These are phyloP conservation scores for Alouatta palliata DNA, from an alignment of 2,113 vertebrate species.

Conservation along the genomic window DNA sequence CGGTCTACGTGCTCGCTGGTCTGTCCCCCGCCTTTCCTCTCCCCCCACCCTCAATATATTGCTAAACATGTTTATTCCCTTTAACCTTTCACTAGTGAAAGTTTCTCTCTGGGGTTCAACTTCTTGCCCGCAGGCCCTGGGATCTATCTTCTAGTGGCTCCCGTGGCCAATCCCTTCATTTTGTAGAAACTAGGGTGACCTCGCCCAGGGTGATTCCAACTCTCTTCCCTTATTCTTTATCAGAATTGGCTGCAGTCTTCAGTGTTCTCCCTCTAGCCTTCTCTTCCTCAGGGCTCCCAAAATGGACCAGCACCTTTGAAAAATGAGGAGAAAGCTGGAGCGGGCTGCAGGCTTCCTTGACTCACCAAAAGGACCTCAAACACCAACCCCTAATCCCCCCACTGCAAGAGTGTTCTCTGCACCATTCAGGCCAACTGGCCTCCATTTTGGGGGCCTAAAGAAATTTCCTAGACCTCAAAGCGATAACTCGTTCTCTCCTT, in stretches of 20 bases:
- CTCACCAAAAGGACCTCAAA: not conserved
- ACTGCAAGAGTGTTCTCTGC: not conserved
- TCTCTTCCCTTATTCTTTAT: not conserved
- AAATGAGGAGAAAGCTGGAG: not conserved
- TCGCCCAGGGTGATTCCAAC: not conserved
- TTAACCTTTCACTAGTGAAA: slow-evolving; percentile 62
- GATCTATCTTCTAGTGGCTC: not conserved
- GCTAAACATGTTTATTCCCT: slow-evolving; percentile 44
- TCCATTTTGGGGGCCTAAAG: not conserved
- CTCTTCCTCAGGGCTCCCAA: not conserved
- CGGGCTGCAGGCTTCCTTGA: not conserved
- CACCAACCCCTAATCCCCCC: not conserved
- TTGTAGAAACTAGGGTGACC: not conserved
- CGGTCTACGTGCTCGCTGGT: not conserved
- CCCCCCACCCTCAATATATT: slow-evolving; percentile 20
- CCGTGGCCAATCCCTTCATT: not conserved
- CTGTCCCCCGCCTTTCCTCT: slow-evolving; percentile 36
- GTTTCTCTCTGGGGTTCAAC: slow-evolving; percentile 1
- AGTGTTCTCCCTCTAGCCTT: not conserved
- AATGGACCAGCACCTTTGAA: slow-evolving; percentile 30
- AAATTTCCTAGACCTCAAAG: not conserved
- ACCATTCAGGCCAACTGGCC: not conserved
- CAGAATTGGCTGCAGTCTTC: not conserved
- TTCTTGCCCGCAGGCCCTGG: not conserved
- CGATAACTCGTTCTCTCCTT: not conserved